Conservation (phyloP, 2,797 vertebrate genomes). For the Rhinoraja longicauda region DNA sequence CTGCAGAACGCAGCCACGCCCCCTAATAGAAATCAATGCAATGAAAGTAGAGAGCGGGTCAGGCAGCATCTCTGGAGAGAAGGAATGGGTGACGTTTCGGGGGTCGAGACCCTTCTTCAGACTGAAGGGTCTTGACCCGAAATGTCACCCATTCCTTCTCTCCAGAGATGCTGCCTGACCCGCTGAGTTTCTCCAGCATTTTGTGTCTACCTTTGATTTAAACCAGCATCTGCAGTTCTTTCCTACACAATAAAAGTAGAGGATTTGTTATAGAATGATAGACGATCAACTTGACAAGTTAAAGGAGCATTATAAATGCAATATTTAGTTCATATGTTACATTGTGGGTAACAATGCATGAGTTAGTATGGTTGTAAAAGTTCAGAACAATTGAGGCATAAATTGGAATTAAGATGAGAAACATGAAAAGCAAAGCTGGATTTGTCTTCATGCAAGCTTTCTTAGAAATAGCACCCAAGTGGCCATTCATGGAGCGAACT, state of each 20-base stretch:
- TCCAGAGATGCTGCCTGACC: no score
- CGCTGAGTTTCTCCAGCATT: no score
- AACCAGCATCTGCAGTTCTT: no score
- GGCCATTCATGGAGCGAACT: background rate
- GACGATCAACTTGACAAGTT: background rate
- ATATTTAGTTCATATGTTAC: background rate
- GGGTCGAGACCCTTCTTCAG: no score
- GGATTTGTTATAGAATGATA: no score
- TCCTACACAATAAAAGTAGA: background rate
- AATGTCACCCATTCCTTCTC: no score
- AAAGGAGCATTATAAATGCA: background rate
- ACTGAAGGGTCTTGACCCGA: no score
- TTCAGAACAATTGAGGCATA: background rate
- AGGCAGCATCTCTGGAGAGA: no score
- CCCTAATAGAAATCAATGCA: no score
- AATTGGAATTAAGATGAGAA: background rate
- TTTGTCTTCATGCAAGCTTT: background rate
- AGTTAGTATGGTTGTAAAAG: background rate
- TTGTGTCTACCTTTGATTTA: no score
- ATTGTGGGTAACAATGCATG: background rate
- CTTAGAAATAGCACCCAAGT: background rate
- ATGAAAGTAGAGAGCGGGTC: background rate
- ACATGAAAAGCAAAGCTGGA: background rate
- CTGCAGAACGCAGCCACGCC: no score
- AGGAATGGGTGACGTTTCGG: no score